Conservation (phyloP, 2,797 vertebrate species). For the Syncerus caffer region DNA sequence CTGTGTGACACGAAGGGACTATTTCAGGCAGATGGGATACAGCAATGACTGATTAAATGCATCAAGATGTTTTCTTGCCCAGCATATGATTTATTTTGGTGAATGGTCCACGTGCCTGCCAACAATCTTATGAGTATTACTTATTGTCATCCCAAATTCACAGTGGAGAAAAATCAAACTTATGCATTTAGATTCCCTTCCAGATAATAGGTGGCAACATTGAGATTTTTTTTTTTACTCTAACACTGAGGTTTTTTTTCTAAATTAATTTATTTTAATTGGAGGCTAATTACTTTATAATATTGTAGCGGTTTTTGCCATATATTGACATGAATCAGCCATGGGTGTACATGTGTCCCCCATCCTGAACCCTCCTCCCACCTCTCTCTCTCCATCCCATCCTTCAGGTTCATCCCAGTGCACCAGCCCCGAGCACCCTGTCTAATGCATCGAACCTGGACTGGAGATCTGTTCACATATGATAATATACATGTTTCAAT, state of each 20-base stretch:
- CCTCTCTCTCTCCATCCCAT: neutral
- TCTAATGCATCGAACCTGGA: neutral
- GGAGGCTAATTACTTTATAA: neutral
- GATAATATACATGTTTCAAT: neutral
- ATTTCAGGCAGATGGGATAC: neutral
- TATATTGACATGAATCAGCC: neutral
- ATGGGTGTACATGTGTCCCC: neutral
- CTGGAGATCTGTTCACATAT: neutral
- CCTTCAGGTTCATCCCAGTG: neutral
- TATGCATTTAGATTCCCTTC: neutral
- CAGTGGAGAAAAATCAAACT: neutral
- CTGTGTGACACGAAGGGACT: neutral
- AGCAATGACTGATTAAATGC: neutral
- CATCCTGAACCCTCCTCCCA: neutral
- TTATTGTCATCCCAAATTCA: neutral
- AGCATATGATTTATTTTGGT: neutral
- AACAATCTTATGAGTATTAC: neutral
- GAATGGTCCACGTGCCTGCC: neutral
- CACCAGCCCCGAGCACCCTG: neutral
- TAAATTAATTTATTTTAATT: neutral
- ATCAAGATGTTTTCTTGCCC: neutral
- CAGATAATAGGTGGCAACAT: neutral
- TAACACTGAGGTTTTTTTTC: too few species aligned
- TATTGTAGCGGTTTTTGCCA: neutral
- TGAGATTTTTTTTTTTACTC: neutral